phyloP scores from a whole-genome alignment of 2,888 invertebrate species.

The Epirrhoe alternata region DNA sequence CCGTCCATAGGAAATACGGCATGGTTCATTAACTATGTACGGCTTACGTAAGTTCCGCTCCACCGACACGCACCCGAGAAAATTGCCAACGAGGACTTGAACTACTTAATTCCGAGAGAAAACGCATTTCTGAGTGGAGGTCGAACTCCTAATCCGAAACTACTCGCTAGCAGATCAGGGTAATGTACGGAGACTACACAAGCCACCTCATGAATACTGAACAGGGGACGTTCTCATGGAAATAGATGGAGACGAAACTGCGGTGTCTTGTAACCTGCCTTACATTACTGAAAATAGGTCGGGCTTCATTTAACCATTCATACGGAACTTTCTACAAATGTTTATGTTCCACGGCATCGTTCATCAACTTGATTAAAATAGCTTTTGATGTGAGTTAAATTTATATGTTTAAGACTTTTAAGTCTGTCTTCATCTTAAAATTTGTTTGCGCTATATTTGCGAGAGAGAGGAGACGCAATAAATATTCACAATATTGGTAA shows the following conservation, averaged over 20 bases:
- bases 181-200: slow-evolving; percentile 65
- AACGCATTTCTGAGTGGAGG: slow-evolving; percentile 63
- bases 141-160: slow-evolving; percentile 71
- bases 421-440: not conserved
- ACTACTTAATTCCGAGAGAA: slow-evolving; percentile 64
- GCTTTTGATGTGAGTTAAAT: slow-evolving; percentile 20
- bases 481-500: not conserved
- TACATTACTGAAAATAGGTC: slow-evolving; percentile 17
- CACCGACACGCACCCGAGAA: slow-evolving; percentile 49
- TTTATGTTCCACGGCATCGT: slow-evolving; percentile 16
- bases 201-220: slow-evolving; percentile 78
- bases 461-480: not conserved
- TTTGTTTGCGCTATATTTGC: not conserved
- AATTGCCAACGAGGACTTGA: slow-evolving; percentile 62
- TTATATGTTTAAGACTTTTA: slow-evolving; percentile 13
- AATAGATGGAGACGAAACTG: slow-evolving; percentile 41
- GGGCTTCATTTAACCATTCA: slow-evolving; percentile 10
- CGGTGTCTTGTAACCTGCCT: slow-evolving; percentile 21
- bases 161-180: slow-evolving; percentile 73
- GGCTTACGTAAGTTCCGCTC: slow-evolving; percentile 48
- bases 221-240: slow-evolving; percentile 44
- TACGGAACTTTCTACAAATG: slow-evolving; percentile 17
- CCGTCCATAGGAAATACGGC: slow-evolving; percentile 39
- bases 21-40: slow-evolving; percentile 45
- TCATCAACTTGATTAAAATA: slow-evolving; percentile 16